phyloP scores from a whole-genome alignment of 64 coral and sea anemone species.

The Montipora sp. region DNA sequence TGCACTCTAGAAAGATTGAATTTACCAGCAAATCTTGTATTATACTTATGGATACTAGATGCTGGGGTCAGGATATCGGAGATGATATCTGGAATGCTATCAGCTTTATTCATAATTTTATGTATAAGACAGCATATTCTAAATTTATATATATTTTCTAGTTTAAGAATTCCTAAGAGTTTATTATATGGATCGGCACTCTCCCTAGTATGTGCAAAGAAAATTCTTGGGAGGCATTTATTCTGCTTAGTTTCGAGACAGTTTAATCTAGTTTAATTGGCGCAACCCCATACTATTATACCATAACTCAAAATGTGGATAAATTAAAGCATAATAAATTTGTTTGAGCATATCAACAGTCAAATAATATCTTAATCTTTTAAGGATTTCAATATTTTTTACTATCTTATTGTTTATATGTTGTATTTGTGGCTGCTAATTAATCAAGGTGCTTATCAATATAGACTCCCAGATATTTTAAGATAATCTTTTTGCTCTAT shows the following conservation, averaged over 20 bases:
- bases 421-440: slow-evolving; percentile 26
- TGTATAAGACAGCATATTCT: too few species aligned
- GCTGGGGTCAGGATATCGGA: too few species aligned
- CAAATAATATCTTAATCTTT: slow-evolving; percentile 12
- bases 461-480: slow-evolving; percentile 11
- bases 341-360: background rate
- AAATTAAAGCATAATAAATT: too few species aligned
- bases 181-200: background rate
- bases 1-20: too few species aligned
- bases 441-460: slow-evolving; percentile 36
- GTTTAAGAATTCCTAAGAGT: background rate
- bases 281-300: background rate
- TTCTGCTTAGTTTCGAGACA: too few species aligned
- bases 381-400: slow-evolving; percentile 30
- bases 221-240: background rate
- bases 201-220: slow-evolving; percentile 9
- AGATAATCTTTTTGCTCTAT: too few species aligned
- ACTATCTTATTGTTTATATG: slow-evolving; percentile 30
- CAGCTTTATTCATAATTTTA: too few species aligned
- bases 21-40: too few species aligned
- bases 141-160: background rate
- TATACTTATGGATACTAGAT: too few species aligned
- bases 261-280: background rate
- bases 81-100: too few species aligned
- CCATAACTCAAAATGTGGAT: background rate